Conservation (phyloP, 1,140 invertebrate species). For the Lepidotrigona ventralis region DNA sequence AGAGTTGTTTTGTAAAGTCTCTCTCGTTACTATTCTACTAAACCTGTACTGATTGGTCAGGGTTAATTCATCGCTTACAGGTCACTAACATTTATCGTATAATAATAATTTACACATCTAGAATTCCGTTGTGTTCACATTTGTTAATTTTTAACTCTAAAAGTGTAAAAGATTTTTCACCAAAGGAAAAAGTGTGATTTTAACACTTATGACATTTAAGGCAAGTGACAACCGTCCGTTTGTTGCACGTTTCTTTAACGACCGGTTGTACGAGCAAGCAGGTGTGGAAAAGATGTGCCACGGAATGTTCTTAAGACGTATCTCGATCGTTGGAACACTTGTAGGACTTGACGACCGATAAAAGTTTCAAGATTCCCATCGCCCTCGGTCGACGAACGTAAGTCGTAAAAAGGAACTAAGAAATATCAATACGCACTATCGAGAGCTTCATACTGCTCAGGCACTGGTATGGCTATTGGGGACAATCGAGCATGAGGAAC, state of each 20-base stretch:
- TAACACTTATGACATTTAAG: neutral
- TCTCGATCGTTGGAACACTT: conserved; percentile 29
- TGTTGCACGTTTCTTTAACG: neutral
- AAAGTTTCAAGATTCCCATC: conserved; percentile 44
- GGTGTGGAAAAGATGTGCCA: conserved; percentile 23
- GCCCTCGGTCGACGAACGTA: neutral
- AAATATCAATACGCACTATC: conserved; percentile 56
- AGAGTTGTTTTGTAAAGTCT: neutral
- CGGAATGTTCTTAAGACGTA: conserved; percentile 10
- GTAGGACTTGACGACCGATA: conserved; percentile 52
- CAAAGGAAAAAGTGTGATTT: neutral
- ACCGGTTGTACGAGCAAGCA: neutral
- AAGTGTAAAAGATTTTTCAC: no score
- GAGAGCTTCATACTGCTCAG: neutral
- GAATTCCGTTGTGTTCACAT: no score
- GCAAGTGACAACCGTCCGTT: neutral
- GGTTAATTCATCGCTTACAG: no score
- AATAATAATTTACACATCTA: no score
- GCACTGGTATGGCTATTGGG: conserved; percentile 34
- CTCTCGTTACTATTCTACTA: neutral
- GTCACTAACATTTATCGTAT: no score
- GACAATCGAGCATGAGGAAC: conserved; percentile 57
- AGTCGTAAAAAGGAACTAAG: conserved; percentile 51
- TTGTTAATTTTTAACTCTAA: no score
- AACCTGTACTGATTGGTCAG: no score